Base-by-base conservation (phyloP, 2,797 vertebrate species). In the Cyprinella venusta region DNA sequence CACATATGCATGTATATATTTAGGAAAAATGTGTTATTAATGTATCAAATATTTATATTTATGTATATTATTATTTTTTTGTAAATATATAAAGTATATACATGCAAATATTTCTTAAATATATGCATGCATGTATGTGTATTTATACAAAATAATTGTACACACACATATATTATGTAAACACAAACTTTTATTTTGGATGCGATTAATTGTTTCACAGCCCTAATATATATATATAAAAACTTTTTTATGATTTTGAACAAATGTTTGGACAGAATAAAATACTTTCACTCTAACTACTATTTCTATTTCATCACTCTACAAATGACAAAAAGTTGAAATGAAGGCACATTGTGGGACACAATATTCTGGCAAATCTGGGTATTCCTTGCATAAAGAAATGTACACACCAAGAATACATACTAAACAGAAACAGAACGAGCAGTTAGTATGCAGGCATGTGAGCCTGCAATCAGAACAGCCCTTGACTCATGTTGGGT, bases 401-500 rank as follows among this genome's bases (percentile, higher is more conserved):
- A 61, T 61, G 1, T 61, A 61, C 59, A 63, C 7, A 63, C 64
- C 10, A 67, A 67, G 33, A 21, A 67, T 12, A 15, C 64, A 65
- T 19, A 38, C 64, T 38, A 38, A 18, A 65, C 16, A 33, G 7
- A 33, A 18, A 19, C 30, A 69, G 38, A 77, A 19, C 24, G 4
- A 45, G 59, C 1, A 50, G 54, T 78, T 78, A 65, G 61, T 65
- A 50, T 78, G 76, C 40, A 45, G 36, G 42, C 5, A 30, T 10
- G 18, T 30, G n/a, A 45, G 59, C 59, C 50, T 78, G 76, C 26
- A 33, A 67, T 65, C 24, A 13, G 19, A 67, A 50, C 61, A 67
- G 59, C 42, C 42, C 82, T 63, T 64, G 76, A 83, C 64, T 59
- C 33, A 42, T 36, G 48, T 69, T 50, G 54, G 40, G 67, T 70